Percentiles rank a stretch among this genome's conserved stretches.
phyloP scores from a whole-genome alignment of 1,140 invertebrate genomes.

The Drosophila pruinosa region DNA sequence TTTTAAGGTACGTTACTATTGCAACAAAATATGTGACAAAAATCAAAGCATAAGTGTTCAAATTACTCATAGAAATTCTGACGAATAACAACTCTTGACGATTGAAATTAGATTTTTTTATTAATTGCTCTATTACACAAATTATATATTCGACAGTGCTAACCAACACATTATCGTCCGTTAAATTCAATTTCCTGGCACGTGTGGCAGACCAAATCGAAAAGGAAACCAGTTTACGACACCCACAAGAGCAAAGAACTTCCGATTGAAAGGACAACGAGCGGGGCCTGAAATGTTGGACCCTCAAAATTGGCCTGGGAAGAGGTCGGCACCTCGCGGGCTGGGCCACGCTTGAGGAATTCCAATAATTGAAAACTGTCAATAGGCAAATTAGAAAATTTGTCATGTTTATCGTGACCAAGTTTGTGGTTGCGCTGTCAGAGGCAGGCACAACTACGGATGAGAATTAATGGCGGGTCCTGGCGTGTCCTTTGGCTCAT shows the following conservation, averaged over 20 bases:
- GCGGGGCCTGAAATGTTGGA: not conserved
- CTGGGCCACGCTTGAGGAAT: constrained; percentile 48
- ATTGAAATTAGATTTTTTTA: no score
- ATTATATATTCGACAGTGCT: not conserved
- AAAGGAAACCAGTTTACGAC: constrained; percentile 22
- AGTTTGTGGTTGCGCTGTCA: constrained; percentile 44
- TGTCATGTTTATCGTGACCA: constrained; percentile 66
- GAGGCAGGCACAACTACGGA: not conserved
- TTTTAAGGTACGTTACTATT: no score
- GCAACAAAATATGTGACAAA: no score
- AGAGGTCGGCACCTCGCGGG: not conserved
- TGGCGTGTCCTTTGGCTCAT: constrained; percentile 57
- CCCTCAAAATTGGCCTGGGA: constrained; percentile 19
- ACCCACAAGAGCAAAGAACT: constrained; percentile 24
- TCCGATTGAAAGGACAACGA: constrained; percentile 39
- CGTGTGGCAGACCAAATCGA: not conserved
- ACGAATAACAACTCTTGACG: no score
- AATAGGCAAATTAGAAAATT: constrained; percentile 74
- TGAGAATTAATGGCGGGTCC: constrained; percentile 39
- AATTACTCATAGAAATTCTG: no score
- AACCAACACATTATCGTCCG: not conserved
- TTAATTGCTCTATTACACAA: not conserved
- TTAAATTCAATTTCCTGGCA: constrained; percentile 4
- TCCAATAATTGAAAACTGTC: constrained; percentile 77
- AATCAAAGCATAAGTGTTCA: no score